Base-by-base conservation (phyloP, 2,113 vertebrate species). In the Ptilorrhoa leucosticta region DNA sequence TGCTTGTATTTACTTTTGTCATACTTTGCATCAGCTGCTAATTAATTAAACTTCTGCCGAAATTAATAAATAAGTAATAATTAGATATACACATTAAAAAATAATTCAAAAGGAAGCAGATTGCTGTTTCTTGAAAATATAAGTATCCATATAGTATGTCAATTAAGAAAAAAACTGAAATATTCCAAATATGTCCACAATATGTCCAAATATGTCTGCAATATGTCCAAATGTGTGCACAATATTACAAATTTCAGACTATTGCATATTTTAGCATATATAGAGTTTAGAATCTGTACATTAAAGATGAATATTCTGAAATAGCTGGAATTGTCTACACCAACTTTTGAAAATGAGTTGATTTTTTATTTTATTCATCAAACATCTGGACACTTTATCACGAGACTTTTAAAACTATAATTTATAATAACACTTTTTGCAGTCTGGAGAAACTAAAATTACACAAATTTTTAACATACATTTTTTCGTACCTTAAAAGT, bases 171-270 rank as follows among this genome's bases (percentile, higher is more conserved):
- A 98, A 98, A 97, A 63, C 90, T 97, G 97, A 98, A 98, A 97
- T 98, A 98, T 96, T 98, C 96, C 97, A 98, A 98, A 97, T 98
- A 98, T 98, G 97, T 96, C 97, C 97, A 97, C 98, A 98, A 98
- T 98, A 98, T 98, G 97, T 98, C 97, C 97, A 98, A 98, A 97
- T 98, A 98, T 98, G 97, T 97, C 96, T 98, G 96, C 97, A 98
- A 98, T 98, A 98, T 98, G 98, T 98, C 97, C 97, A 98, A 98
- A 97, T 97, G 97, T 97, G 97, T 97, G 97, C 94, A 98, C 96
- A 98, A 98, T 98, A 97, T 97, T 98, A 97, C 75, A 97, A 97
- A 97, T 96, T 97, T 96, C 96, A 94, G 97, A 94, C 87, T 97
- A 97, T 71, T 96, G 92, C 94, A 97, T 97, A 97, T 97, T 98